Conservation (phyloP, 1,140 invertebrate species). For the Chrysopa pallens region DNA sequence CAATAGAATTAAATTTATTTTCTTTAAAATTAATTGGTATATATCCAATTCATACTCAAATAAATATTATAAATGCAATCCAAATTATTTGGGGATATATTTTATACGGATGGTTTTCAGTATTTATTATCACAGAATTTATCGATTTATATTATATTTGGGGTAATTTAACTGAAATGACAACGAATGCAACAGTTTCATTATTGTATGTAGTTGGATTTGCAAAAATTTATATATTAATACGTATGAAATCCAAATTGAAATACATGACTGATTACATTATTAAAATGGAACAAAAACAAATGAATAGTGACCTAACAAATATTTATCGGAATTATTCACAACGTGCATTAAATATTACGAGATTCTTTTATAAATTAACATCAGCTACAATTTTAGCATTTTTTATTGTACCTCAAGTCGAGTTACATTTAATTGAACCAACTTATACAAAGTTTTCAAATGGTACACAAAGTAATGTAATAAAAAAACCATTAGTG, state of each 20-base stretch:
- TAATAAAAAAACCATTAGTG: slow-evolving; percentile 8
- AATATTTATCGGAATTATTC: slow-evolving; percentile 6
- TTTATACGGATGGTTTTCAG: slow-evolving; percentile 6
- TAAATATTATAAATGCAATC: slow-evolving; percentile 5
- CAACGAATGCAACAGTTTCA: slow-evolving; percentile 10
- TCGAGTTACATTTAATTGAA: slow-evolving; percentile 8
- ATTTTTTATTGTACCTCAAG: slow-evolving; percentile 8
- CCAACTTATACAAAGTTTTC: slow-evolving; percentile 5
- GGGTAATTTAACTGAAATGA: slow-evolving; percentile 10
- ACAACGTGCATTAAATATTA: slow-evolving; percentile 3
- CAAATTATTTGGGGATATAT: slow-evolving; percentile 2
- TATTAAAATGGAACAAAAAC: slow-evolving; percentile 6
- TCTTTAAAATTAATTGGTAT: slow-evolving; percentile 8
- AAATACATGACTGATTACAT: slow-evolving; percentile 5
- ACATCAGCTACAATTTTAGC: slow-evolving; percentile 7
- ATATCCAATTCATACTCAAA: slow-evolving; percentile 8
- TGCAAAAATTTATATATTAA: slow-evolving; percentile 9
- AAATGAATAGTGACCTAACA: slow-evolving; percentile 4
- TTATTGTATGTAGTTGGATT: slow-evolving; percentile 9
- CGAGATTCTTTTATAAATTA: slow-evolving; percentile 7
- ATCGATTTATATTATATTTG: slow-evolving; percentile 9
- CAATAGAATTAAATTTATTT: slow-evolving; percentile 4
- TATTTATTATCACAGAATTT: slow-evolving; percentile 10
- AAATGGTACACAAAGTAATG: slow-evolving; percentile 9
- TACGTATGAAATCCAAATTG: slow-evolving; percentile 5